Evolutionary conservation across 2,113 vertebrate species (phyloP).

Genomic region (Daboia siamensis): DNA sequence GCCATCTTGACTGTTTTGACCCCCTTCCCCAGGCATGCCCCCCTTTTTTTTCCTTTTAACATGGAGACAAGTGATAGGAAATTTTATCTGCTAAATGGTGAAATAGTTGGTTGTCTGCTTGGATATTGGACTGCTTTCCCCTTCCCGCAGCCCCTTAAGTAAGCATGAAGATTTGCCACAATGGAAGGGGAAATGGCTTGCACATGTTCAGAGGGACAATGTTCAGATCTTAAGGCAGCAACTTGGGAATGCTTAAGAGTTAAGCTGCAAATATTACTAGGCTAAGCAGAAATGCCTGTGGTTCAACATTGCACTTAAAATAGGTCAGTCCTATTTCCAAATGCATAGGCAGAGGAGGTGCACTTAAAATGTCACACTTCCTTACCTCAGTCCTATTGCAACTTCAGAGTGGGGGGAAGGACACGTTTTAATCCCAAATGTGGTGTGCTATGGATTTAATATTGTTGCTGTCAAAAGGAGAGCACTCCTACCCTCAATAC

Average conservation of each 20-base stretch:
- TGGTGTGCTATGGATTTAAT: neutral
- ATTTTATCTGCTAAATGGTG: neutral
- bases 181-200: neutral
- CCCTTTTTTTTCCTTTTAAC: neutral
- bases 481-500: neutral
- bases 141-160: neutral
- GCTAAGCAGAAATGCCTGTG: neutral
- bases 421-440: neutral
- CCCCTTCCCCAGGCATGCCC: neutral
- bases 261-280: neutral
- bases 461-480: neutral
- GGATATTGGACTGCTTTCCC: neutral
- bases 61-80: neutral
- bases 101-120: neutral
- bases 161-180: neutral
- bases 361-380: neutral
- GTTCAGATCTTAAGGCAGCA: neutral
- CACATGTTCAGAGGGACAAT: neutral
- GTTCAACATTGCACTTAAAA: fast-evolving
- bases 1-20: neutral
- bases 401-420: neutral
- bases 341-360: neutral
- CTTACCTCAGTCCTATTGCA: neutral
- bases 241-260: neutral
- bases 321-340: neutral